Evolutionary conservation across 2,797 vertebrate genomes (phyloP).

Genomic region (Oryzias sinensis): DNA sequence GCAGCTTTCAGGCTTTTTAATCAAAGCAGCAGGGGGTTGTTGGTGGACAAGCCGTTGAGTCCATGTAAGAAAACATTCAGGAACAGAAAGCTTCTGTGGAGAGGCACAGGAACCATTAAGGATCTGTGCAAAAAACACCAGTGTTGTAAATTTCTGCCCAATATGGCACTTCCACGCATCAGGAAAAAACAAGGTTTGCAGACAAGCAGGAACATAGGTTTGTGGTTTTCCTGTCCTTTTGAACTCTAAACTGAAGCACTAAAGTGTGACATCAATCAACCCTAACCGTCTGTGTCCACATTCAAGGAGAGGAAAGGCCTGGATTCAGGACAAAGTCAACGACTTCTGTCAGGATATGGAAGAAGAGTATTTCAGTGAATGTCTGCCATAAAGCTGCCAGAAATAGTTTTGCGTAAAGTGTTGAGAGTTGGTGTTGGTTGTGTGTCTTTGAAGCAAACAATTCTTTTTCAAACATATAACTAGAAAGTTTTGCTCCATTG

Average conservation of each 20-base stretch:
- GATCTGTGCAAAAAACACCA: slow-evolving; percentile 45
- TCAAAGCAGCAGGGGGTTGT: background rate
- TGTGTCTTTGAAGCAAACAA: too few species aligned
- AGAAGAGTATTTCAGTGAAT: too few species aligned
- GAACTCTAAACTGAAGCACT: slow-evolving; percentile 16
- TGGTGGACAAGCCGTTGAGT: background rate
- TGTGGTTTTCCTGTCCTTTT: slow-evolving; percentile 35
- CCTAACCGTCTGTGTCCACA: slow-evolving; percentile 11
- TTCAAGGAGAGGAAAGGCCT: background rate
- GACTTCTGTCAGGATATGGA: background rate
- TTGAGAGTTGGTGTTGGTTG: too few species aligned
- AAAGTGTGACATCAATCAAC: slow-evolving; percentile 17
- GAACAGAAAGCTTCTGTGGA: background rate
- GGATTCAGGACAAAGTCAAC: slow-evolving; percentile 7
- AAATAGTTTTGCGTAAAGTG: too few species aligned
- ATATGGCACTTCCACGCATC: slow-evolving; percentile 5
- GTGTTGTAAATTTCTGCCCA: slow-evolving; percentile 29
- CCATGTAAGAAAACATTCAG: background rate
- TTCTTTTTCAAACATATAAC: background rate
- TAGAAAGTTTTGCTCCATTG: too few species aligned
- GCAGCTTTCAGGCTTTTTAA: too few species aligned
- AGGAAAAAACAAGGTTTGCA: slow-evolving; percentile 14
- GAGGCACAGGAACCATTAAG: slow-evolving; percentile 8
- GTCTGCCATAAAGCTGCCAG: too few species aligned
- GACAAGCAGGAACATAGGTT: slow-evolving; percentile 5